Conservation (phyloP, 2,113 vertebrate species). For the Stegostoma tigrinum region DNA sequence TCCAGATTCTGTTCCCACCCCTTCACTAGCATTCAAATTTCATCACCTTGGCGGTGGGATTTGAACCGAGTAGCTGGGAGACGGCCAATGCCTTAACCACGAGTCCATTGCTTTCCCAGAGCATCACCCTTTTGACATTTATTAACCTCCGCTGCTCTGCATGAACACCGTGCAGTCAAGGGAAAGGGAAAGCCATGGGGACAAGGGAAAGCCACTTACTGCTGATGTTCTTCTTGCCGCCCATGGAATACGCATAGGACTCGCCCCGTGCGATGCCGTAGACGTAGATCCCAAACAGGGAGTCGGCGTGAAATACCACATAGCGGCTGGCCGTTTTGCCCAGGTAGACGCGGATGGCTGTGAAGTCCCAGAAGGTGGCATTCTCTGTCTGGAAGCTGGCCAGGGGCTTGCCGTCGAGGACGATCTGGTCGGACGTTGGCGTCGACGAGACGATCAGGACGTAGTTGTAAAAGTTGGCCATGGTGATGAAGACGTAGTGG, state of each 20-base stretch:
- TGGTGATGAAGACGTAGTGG: not conserved
- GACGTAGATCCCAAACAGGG: not conserved
- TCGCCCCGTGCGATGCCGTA: not conserved
- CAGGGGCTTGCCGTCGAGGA: not conserved
- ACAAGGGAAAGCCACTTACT: not conserved
- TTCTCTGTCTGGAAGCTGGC: not conserved
- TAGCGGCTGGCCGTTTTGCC: not conserved
- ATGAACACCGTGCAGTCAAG: too few species aligned
- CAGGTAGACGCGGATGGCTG: not conserved
- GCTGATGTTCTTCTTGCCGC: not conserved
- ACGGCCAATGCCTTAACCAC: too few species aligned
- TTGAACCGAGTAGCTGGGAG: too few species aligned
- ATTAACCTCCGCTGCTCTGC: too few species aligned
- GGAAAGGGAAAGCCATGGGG: too few species aligned
- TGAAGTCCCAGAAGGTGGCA: constrained; percentile 25
- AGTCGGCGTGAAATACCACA: not conserved
- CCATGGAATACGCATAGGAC: not conserved
- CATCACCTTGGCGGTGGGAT: too few species aligned
- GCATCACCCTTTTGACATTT: not conserved
- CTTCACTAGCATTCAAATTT: too few species aligned
- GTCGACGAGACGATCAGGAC: not conserved
- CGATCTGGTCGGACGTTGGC: not conserved
- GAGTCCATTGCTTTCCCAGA: too few species aligned
- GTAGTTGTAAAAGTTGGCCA: constrained; percentile 13
- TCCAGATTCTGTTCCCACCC: too few species aligned